These are phyloP conservation scores for Piezodorus guildinii DNA, from an alignment of 1,140 invertebrate species.

Conservation along the genomic window DNA sequence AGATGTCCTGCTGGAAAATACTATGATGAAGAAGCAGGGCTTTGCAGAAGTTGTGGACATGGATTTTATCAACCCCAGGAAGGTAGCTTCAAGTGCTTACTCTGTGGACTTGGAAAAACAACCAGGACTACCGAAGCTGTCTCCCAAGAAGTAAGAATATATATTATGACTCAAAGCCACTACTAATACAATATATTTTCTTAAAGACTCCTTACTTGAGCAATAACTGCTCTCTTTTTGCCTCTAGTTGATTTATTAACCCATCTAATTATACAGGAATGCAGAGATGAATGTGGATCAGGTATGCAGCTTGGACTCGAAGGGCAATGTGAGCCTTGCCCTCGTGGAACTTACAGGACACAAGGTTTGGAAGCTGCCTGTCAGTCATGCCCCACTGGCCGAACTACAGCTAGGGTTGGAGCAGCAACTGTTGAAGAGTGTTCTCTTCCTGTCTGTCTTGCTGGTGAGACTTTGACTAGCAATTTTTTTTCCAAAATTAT, in stretches of 20 bases:
- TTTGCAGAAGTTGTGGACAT: slow-evolving; percentile 84
- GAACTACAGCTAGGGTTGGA: slow-evolving; percentile 75
- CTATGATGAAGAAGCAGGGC: slow-evolving; percentile 70
- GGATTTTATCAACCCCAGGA: slow-evolving; percentile 87
- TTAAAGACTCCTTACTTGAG: no score
- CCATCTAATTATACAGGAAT: slow-evolving; percentile 43
- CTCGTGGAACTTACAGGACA: slow-evolving; percentile 77
- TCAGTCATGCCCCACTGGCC: slow-evolving; percentile 71
- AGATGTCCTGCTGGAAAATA: slow-evolving; percentile 83
- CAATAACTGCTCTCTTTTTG: no score
- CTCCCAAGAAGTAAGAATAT: slow-evolving; percentile 45
- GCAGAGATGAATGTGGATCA: slow-evolving; percentile 80
- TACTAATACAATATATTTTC: no score
- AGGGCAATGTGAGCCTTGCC: slow-evolving; percentile 86
- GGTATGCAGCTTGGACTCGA: slow-evolving; percentile 76
- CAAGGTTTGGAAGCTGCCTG: slow-evolving; percentile 81
- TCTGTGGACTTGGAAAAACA: slow-evolving; percentile 86
- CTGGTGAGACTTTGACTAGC: slow-evolving; percentile 39
- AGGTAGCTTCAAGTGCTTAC: slow-evolving; percentile 77
- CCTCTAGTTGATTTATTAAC: no score
- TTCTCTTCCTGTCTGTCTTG: slow-evolving; percentile 72
- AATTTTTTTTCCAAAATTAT: not conserved
- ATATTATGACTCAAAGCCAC: no score
- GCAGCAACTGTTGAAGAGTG: slow-evolving; percentile 80
- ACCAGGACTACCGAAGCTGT: slow-evolving; percentile 84